Evolutionary conservation across 2,797 vertebrate species (phyloP), one percentile per base, ranked within the genome.

Genomic region (Enteromius treurensis): DNA sequence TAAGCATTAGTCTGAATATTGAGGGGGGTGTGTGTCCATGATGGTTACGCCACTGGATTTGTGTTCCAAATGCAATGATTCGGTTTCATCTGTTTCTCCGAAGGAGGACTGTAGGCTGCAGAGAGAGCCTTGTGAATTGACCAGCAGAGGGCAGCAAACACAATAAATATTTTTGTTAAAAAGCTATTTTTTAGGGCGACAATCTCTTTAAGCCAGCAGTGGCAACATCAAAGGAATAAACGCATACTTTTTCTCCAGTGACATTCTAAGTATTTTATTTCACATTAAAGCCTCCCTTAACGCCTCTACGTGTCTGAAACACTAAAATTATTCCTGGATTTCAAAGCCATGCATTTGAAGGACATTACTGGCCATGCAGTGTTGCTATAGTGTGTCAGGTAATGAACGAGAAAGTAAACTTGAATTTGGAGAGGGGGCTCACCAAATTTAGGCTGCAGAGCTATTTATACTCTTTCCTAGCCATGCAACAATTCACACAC

Each of bases 91-190:
- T 40, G 1, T 0, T 62, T n/a, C 11, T 71, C 62, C 45, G 1
- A 49, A 42, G 42, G 62, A 64, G 51, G 26, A 13, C 32, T 40
- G 47, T 3, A n/a, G 26, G 32, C 53, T 65, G 23, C 9, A 47
- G 26, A 45, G 68, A 23, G 49, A 40, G 34, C 51, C 23, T 53
- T 64, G 19, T 4, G 17, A 9, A 55, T 37, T 15, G 13, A 55
- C 60, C 89, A 88, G 85, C 85, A 88, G 89, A 82, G 87, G 86
- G 83, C 88, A 89, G 85, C 84, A 90, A 78, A 87, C 67, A 85
- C 88, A 82, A 84, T 21, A 90, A 82, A 60, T 85, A 14, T 67
- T 85, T 69, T 42, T 26, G 5, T 77, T 47, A 69, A 32, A 81
- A 79, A 32, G 23, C 51, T 0, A 5, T 64, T 74, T 77, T 53